Percentiles rank a stretch among this genome's conserved stretches.
Conservation (phyloP, 2,113 vertebrate genomes). For the Acanthisitta chloris region DNA sequence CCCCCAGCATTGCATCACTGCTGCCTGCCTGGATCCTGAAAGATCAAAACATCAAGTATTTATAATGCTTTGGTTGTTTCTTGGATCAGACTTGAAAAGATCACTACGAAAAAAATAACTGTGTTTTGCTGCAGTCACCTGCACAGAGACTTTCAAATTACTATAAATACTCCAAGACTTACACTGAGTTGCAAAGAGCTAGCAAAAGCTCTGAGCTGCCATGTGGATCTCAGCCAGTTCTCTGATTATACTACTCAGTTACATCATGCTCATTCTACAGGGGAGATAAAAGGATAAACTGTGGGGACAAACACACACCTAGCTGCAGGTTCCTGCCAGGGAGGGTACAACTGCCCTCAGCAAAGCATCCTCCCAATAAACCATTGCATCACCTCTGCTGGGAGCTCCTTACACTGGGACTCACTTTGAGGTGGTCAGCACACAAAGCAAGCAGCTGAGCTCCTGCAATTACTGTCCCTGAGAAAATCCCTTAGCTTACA, state of each 20-base stretch:
- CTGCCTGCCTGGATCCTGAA: background rate
- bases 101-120: background rate
- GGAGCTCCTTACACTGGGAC: background rate
- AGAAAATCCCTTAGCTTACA: background rate
- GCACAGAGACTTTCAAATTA: background rate
- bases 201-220: background rate
- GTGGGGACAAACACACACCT: background rate
- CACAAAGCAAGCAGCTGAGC: background rate
- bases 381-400: background rate
- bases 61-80: background rate
- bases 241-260: background rate
- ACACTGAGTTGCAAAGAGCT: background rate
- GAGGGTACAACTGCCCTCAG: background rate
- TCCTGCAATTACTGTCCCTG: fast-evolving
- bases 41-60: background rate
- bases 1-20: background rate
- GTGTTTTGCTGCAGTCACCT: background rate
- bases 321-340: background rate
- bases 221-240: background rate
- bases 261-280: background rate
- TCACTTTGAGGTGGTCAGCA: background rate
- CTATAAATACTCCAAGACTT: background rate
- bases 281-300: background rate
- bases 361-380: background rate
- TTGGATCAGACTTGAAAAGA: background rate